Percentiles rank a stretch among this genome's conserved stretches.
phyloP scores from a whole-genome alignment of 2,797 vertebrate species.

The Poeciliopsis paucimaculata region DNA sequence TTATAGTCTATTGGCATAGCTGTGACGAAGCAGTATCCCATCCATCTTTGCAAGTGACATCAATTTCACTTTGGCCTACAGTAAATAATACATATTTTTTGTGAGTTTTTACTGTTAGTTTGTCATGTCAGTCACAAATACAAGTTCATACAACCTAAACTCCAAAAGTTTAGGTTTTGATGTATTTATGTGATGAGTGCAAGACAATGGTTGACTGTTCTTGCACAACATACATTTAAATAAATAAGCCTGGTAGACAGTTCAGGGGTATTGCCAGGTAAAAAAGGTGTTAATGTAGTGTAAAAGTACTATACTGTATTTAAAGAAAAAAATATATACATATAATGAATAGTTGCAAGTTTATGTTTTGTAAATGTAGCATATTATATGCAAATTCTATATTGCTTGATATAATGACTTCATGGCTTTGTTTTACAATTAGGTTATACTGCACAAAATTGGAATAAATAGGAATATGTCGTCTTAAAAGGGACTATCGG shows the following conservation, averaged over 20 bases:
- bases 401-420: neutral
- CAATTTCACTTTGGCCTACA: neutral
- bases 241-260: neutral
- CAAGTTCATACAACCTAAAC: neutral
- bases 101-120: neutral
- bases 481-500: neutral
- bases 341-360: neutral
- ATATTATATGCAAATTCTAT: neutral
- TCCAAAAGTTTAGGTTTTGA: neutral
- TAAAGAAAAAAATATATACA: neutral
- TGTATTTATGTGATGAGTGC: neutral
- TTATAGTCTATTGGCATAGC: conserved; percentile 4
- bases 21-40: conserved; percentile 34
- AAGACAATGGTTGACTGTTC: neutral
- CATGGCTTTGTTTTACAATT: neutral
- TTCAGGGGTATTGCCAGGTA: neutral
- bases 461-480: neutral
- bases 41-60: neutral
- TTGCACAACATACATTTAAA: neutral
- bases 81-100: neutral
- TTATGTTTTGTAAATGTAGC: neutral
- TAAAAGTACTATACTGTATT: neutral
- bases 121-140: neutral
- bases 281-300: neutral
- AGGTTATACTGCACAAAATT: neutral